These are phyloP conservation scores for Parnassius glacialis DNA, from an alignment of 2,888 invertebrate species.

Conservation along the genomic window DNA sequence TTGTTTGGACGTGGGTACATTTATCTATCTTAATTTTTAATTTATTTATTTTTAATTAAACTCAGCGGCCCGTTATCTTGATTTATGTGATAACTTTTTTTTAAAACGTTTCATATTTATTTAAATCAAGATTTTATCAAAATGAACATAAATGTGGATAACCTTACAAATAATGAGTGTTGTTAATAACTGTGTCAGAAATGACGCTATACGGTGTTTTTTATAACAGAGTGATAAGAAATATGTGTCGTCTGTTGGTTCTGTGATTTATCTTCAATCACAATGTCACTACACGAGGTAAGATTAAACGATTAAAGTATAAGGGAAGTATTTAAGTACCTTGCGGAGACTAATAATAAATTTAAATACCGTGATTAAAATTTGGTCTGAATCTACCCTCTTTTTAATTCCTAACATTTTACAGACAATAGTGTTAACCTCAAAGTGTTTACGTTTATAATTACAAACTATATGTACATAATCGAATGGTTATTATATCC, in stretches of 20 bases:
- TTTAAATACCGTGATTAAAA: no score
- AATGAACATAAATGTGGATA: not conserved
- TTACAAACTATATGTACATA: no score
- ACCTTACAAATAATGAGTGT: slow-evolving; percentile 29
- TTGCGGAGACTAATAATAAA: no score
- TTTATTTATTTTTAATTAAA: not conserved
- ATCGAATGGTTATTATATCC: no score
- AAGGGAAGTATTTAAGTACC: no score
- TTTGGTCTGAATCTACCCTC: no score
- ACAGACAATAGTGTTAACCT: no score
- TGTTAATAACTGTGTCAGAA: slow-evolving; percentile 34
- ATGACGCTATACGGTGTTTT: slow-evolving; percentile 41
- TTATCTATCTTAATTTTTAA: not conserved
- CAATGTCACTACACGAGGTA: slow-evolving; percentile 73
- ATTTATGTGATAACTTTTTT: not conserved
- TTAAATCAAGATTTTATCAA: slow-evolving; percentile 4
- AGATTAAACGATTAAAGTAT: slow-evolving; percentile 34
- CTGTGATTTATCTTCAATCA: slow-evolving; percentile 49
- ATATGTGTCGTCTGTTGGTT: slow-evolving; percentile 55
- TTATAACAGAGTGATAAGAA: slow-evolving; percentile 48
- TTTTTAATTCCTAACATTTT: no score
- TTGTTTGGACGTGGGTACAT: slow-evolving; percentile 1
- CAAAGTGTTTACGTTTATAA: no score
- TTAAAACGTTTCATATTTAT: not conserved
- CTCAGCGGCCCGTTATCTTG: no score